Conservation (phyloP, 2,113 vertebrate genomes). For the Rhea pennata region DNA sequence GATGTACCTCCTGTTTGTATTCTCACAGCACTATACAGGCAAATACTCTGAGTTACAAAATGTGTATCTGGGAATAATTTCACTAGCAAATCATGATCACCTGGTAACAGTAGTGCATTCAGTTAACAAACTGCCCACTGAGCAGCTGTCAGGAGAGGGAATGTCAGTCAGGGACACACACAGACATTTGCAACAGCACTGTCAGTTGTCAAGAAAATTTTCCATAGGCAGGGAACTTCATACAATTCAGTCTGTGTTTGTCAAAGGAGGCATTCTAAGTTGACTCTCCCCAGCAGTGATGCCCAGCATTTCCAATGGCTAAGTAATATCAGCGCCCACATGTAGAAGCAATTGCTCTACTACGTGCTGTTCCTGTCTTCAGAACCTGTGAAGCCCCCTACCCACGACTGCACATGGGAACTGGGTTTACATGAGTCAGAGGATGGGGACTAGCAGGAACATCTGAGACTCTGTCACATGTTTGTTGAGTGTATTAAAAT, state of each 20-base stretch:
- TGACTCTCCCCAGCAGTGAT: background rate
- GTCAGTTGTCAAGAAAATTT: background rate
- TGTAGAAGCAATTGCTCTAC: background rate
- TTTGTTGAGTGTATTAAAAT: background rate
- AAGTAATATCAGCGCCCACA: background rate
- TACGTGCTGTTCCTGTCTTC: background rate
- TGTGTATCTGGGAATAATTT: background rate
- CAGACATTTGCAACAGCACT: background rate
- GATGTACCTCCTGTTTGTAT: background rate
- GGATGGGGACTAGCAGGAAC: background rate
- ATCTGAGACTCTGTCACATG: background rate
- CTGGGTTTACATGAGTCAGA: background rate
- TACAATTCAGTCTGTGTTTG: background rate
- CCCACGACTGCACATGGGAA: background rate
- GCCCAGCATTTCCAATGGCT: background rate
- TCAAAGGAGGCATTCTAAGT: background rate
- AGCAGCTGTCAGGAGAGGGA: background rate
- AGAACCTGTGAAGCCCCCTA: background rate
- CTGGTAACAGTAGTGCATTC: background rate
- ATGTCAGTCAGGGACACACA: rapidly evolving
- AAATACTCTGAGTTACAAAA: background rate
- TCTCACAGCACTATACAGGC: background rate
- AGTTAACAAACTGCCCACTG: background rate
- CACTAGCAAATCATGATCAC: background rate
- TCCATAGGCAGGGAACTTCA: background rate